phyloP scores from a whole-genome alignment of 2,113 vertebrate genomes.

The Ahaetulla prasina region DNA sequence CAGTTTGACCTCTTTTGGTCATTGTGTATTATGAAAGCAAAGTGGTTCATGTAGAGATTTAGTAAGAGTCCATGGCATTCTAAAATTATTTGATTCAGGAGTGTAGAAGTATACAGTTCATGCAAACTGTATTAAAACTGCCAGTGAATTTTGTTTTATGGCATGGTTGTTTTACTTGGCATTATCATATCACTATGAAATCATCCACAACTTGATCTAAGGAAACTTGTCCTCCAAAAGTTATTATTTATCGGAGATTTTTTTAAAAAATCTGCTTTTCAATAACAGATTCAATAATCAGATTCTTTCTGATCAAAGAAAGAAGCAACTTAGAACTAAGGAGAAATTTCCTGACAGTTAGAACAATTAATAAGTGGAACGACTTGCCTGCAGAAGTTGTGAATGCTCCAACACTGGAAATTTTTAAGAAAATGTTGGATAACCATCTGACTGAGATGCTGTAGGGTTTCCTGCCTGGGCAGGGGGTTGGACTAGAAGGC shows the following conservation, averaged over 20 bases:
- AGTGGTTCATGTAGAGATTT: conserved; percentile 72
- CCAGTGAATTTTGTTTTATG: conserved; percentile 53
- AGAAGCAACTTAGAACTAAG: no score
- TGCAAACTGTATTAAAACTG: conserved; percentile 55
- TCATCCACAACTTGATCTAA: conserved; percentile 58
- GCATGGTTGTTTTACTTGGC: conserved; percentile 37
- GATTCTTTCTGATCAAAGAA: no score
- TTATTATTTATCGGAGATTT: not conserved
- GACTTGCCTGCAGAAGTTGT: no score
- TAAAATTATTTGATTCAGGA: conserved; percentile 70
- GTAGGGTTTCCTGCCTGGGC: no score
- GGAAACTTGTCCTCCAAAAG: not conserved
- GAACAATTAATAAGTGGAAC: no score
- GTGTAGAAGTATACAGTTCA: conserved; percentile 64
- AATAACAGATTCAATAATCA: no score
- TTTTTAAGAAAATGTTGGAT: no score
- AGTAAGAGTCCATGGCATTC: conserved; percentile 74
- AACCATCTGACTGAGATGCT: no score
- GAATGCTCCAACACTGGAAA: no score
- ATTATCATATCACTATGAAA: conserved; percentile 60
- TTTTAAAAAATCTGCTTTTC: not conserved
- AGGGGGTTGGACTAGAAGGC: no score
- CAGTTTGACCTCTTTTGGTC: conserved; percentile 62
- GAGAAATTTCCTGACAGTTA: no score
- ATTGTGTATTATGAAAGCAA: conserved; percentile 72